Conservation (phyloP, 1,140 invertebrate genomes). For the Drosophila cardini region DNA sequence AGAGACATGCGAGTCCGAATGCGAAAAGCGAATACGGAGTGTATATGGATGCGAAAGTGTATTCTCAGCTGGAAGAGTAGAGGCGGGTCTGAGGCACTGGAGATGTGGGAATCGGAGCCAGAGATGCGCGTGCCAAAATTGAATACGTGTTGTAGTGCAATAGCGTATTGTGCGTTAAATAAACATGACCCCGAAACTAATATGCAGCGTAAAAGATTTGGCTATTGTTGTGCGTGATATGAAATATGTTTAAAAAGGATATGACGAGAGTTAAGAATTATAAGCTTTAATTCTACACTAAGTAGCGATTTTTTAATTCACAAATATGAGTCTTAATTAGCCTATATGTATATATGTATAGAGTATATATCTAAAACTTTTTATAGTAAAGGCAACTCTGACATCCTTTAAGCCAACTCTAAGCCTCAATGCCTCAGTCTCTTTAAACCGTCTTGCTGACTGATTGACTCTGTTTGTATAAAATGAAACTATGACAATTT, state of each 20-base stretch:
- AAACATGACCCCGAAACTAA: conserved; percentile 24
- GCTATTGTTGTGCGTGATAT: background rate
- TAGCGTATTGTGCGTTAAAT: conserved; percentile 27
- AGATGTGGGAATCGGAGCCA: too few relatives aligned
- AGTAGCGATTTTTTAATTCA: too few relatives aligned
- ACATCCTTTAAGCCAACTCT: background rate
- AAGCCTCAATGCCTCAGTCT: background rate
- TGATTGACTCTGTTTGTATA: background rate
- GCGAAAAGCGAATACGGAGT: conserved; percentile 22
- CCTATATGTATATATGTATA: too few relatives aligned
- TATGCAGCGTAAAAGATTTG: background rate
- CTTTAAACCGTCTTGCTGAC: background rate
- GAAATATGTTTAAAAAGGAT: background rate
- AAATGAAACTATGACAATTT: background rate
- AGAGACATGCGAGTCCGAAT: conserved; percentile 28
- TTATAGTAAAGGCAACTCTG: background rate
- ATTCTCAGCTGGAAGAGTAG: too few relatives aligned
- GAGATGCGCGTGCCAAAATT: conserved; percentile 41
- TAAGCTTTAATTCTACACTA: too few relatives aligned
- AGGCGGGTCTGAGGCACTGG: too few relatives aligned
- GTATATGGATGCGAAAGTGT: too few relatives aligned
- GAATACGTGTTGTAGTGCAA: conserved; percentile 49
- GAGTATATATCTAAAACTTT: too few relatives aligned
- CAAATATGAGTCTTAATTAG: too few relatives aligned
- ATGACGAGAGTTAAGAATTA: background rate